These are phyloP conservation scores for Cariama cristata DNA, from an alignment of 2,113 vertebrate genomes.

Conservation along the genomic window DNA sequence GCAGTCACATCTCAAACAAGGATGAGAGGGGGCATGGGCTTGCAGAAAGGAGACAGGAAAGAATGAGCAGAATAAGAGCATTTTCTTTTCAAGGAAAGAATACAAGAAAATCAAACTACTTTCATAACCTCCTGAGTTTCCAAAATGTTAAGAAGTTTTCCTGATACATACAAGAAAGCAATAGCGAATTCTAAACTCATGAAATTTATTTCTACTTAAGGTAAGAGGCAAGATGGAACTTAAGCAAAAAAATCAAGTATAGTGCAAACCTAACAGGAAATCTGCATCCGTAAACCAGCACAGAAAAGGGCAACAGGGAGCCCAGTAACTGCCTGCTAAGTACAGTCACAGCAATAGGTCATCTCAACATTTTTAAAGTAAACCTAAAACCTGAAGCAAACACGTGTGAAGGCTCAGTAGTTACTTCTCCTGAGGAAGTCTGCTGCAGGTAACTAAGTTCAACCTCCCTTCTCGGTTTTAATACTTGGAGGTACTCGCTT, in stretches of 20 bases:
- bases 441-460: background rate
- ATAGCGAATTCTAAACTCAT: background rate
- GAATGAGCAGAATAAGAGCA: background rate
- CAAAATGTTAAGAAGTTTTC: background rate
- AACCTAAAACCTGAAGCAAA: background rate
- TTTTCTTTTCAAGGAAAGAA: background rate
- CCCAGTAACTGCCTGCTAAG: background rate
- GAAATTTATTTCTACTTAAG: background rate
- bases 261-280: background rate
- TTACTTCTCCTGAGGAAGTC: background rate
- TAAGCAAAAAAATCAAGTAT: background rate
- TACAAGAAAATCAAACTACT: background rate
- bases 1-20: background rate
- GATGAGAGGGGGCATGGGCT: background rate
- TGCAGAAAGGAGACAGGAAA: background rate
- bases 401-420: fast-evolving
- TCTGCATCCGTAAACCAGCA: background rate
- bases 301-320: background rate
- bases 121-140: background rate
- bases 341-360: background rate
- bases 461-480: background rate
- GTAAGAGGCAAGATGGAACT: background rate
- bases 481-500: background rate
- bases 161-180: background rate
- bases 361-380: background rate